Base-by-base conservation (phyloP, 2,888 invertebrate species). In the Geotrupes spiniger region DNA sequence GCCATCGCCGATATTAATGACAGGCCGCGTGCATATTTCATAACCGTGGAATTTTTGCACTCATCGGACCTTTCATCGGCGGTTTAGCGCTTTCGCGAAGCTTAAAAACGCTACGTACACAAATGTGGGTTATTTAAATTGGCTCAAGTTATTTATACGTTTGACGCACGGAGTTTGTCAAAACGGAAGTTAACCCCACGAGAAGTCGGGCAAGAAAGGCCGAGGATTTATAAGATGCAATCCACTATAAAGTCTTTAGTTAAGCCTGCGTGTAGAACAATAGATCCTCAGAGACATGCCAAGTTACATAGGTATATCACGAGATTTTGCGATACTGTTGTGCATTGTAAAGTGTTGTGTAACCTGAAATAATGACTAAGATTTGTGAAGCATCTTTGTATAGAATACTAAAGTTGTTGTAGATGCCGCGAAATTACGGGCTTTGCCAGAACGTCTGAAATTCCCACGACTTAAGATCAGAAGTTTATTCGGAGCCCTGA, bases 181-280 rank as follows among this genome's bases (percentile, higher is more conserved):
- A 69, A 68, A 63, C 68, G 70, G 70, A 71, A 71, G 68, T 64
- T 63, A 67, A 69, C 64, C 60, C 63, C 43, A 49, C 21, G 60
- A 63, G 60, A 63, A 63, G 63, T 63, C 63, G 59, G 49, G 50
- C 54, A 55, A 50, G 51, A 50, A 55, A 57, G 55, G 56, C 64
- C 56, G 49, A 57, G 69, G 70, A 71, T 71, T 71, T 71, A 68
- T 68, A 71, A 69, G 68, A 69, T 64, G 65, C 68, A 69, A 71
- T 72, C 71, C 70, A 70, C 69, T 71, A 67, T 66, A 69, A 68
- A 68, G 67, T 68, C 67, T 69, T 66, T 64, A 65, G 63, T 60
- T 62, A 63, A 65, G 64, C 60, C 64, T 54, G 52, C 60, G 56
- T 58, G 60, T 56, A 61, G 65, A 67, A 71, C 70, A 71, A 71